These are phyloP conservation scores for Myripristis jacobus DNA, from an alignment of 2,797 vertebrate genomes.

Conservation along the genomic window DNA sequence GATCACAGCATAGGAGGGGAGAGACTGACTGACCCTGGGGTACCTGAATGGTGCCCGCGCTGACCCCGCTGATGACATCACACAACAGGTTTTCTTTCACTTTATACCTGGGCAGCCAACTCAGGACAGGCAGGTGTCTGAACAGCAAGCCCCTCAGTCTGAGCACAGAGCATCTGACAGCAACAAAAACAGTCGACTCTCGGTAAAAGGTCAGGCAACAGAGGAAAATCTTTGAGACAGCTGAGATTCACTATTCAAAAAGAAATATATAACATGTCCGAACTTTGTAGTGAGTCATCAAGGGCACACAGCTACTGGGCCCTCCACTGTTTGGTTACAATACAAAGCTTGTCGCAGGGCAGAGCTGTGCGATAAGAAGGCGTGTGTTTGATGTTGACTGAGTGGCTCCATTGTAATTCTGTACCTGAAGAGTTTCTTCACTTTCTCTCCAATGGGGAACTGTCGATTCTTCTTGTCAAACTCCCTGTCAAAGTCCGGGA, in stretches of 20 bases:
- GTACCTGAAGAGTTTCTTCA: slow-evolving; percentile 90
- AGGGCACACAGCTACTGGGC: slow-evolving; percentile 2
- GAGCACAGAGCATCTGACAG: slow-evolving; percentile 85
- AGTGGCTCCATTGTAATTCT: neutral
- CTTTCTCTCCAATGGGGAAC: slow-evolving; percentile 88
- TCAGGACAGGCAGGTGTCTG: slow-evolving; percentile 86
- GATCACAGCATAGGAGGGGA: slow-evolving; percentile 16
- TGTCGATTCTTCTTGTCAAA: slow-evolving; percentile 90
- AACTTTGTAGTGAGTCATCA: slow-evolving; percentile 22
- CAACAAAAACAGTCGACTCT: slow-evolving; percentile 32
- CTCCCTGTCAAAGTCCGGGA: slow-evolving; percentile 89
- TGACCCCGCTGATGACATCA: slow-evolving; percentile 90
- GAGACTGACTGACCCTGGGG: slow-evolving; percentile 87
- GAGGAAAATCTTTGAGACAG: slow-evolving; percentile 26
- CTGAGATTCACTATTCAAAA: slow-evolving; percentile 11
- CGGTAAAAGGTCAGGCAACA: neutral
- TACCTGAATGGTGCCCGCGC: slow-evolving; percentile 92
- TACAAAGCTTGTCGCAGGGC: slow-evolving; percentile 35
- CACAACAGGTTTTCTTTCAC: slow-evolving; percentile 86
- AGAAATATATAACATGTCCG: slow-evolving; percentile 19
- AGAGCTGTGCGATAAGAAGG: slow-evolving; percentile 8
- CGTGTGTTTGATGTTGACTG: slow-evolving; percentile 22
- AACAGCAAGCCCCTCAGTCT: slow-evolving; percentile 84
- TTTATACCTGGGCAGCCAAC: slow-evolving; percentile 92
- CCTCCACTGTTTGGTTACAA: slow-evolving; percentile 24